Evolutionary conservation across 2,113 vertebrate species (phyloP), one percentile per base, ranked within the genome.

Genomic region (Calyptomena viridis): DNA sequence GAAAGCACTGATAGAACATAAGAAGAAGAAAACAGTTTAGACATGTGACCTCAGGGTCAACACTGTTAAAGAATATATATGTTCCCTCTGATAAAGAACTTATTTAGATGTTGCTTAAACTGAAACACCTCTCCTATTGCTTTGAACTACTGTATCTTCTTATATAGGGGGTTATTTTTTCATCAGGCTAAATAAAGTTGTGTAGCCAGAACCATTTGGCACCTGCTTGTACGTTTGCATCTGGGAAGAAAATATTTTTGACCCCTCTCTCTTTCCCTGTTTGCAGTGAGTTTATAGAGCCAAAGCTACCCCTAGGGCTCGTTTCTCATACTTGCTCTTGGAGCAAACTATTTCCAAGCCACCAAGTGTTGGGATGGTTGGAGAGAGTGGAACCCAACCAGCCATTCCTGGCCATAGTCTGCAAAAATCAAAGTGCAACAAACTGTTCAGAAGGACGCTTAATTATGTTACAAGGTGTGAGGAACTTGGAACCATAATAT

Each of bases 391-490:
- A 81, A 68, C 64, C 55, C 9, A 52, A 31, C 39, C 60, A 59
- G n/a, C 79, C 21, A 0, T 67, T 95, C 89, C 64, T 95, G 91
- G 37, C 62, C 15, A 11, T 1, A 39, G 59, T 85, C 84, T 84
- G 68, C 85, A 22, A 60, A 93, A 95, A 64, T 16, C 3, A 6
- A 80, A 94, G 84, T 3, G 53, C 4, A 4, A 78, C 81, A 84
- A 94, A 94, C 76, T 21, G 0, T 78, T 81, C 35, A 1, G 49
- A 73, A 90, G 90, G 88, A 86, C 0, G 1, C 66, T 58, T 93
- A 94, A 94, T 90, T 96, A 72, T 42, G 44, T 94, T 95, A 94
- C 95, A 96, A 92, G 94, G 92, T 92, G 90, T 78, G 80, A 96
- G 90, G 86, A 86, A 94, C 88, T 90, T 95, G 93, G 95, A 96